Conservation (phyloP, 2,888 invertebrate genomes). For the Tridacna crocea region DNA sequence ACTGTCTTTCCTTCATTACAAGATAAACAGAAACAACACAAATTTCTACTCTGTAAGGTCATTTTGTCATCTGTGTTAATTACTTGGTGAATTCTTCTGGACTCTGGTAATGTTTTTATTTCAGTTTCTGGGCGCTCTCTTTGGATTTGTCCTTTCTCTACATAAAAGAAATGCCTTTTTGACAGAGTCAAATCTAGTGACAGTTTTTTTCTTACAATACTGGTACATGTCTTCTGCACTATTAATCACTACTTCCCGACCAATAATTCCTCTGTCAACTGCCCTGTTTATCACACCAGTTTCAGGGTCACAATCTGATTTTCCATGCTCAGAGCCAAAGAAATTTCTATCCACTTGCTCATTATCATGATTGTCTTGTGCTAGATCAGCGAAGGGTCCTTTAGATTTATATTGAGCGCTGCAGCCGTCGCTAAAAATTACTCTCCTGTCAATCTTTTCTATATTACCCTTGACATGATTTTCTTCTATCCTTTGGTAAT, state of each 20-base stretch:
- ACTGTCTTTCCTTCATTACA: no score
- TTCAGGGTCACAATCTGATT: slow-evolving; percentile 55
- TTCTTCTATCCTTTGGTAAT: slow-evolving; percentile 27
- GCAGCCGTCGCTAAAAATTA: slow-evolving; percentile 60
- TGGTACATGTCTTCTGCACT: slow-evolving; percentile 46
- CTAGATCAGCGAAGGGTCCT: slow-evolving; percentile 53
- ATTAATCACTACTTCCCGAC: slow-evolving; percentile 49
- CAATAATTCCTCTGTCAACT: slow-evolving; percentile 56
- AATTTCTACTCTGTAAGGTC: slow-evolving; percentile 31
- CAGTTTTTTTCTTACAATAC: slow-evolving; percentile 33
- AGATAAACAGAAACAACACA: slow-evolving; percentile 45
- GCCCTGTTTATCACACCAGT: slow-evolving; percentile 49
- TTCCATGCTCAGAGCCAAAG: slow-evolving; percentile 59
- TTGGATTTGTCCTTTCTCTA: slow-evolving; percentile 44
- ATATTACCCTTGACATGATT: slow-evolving; percentile 5
- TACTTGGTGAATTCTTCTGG: slow-evolving; percentile 47
- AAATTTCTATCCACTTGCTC: slow-evolving; percentile 40
- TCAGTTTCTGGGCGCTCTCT: slow-evolving; percentile 53
- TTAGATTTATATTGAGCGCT: slow-evolving; percentile 55
- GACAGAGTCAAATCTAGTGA: slow-evolving; percentile 29
- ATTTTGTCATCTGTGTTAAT: slow-evolving; percentile 13
- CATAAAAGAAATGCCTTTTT: slow-evolving; percentile 48
- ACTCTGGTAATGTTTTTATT: slow-evolving; percentile 38
- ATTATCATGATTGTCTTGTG: not conserved
- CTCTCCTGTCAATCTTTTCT: slow-evolving; percentile 3